Percentiles rank a stretch among this genome's conserved stretches.
Evolutionary conservation across 2,888 invertebrate species (phyloP).

Genomic region (Gonocerus acuteangulatus): DNA sequence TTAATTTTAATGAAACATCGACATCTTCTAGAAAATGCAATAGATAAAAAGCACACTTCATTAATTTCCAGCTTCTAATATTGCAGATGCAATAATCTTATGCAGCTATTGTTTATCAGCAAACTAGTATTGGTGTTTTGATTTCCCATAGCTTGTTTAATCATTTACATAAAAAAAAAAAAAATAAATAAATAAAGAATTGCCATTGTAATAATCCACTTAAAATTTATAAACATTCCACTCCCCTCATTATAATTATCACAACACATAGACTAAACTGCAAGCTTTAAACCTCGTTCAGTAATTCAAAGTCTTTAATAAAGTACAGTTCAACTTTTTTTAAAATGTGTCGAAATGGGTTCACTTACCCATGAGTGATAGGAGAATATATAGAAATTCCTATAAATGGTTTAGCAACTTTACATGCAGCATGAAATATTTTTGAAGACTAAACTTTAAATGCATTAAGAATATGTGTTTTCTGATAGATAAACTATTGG

Average conservation of each 20-base stretch:
- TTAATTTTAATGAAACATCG: background rate
- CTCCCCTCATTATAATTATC: background rate
- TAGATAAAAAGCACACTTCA: background rate
- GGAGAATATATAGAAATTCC: background rate
- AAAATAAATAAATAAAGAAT: conserved; percentile 9
- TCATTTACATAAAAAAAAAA: too few relatives aligned
- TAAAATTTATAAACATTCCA: conserved; percentile 7
- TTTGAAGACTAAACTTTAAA: conserved; percentile 7
- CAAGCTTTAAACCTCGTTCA: conserved; percentile 9
- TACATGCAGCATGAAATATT: conserved; percentile 19
- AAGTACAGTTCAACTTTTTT: background rate
- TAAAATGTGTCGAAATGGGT: background rate
- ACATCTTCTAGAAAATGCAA: background rate
- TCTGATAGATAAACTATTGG: conserved; percentile 1
- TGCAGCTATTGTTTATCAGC: conserved; percentile 19
- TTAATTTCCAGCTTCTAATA: conserved; percentile 1
- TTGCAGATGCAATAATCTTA: conserved; percentile 1
- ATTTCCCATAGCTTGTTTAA: conserved; percentile 23
- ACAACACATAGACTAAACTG: conserved; percentile 18
- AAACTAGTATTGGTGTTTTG: conserved; percentile 22
- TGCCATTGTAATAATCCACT: conserved; percentile 23
- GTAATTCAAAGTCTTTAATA: background rate
- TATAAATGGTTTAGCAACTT: conserved; percentile 7
- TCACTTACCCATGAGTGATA: background rate
- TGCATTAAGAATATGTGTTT: conserved; percentile 15